phyloP scores from a whole-genome alignment of 1,140 invertebrate species.

The Cherax quadricarinatus region DNA sequence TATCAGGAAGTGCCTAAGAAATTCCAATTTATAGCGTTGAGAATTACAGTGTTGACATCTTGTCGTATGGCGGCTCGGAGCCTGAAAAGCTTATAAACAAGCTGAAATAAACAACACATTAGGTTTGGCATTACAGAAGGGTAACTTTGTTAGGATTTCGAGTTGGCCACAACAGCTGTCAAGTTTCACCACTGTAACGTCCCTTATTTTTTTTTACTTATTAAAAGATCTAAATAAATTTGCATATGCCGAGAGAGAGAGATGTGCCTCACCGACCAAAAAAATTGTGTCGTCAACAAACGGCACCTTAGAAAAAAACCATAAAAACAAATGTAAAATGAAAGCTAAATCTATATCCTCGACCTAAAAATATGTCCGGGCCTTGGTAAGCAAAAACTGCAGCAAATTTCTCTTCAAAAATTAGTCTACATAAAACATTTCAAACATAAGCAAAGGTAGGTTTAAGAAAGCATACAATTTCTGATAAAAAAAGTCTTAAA shows the following conservation, averaged over 20 bases:
- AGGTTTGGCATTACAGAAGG: neutral
- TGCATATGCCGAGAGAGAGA: neutral
- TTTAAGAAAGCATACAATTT: neutral
- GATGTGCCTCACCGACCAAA: conserved; percentile 3
- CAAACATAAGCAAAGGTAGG: neutral
- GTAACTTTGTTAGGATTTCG: neutral
- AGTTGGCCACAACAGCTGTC: neutral
- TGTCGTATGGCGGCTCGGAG: neutral
- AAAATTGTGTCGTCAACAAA: neutral
- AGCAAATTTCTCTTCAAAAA: neutral
- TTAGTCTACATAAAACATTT: neutral
- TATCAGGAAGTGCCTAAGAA: neutral
- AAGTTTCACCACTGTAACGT: conserved; percentile 11
- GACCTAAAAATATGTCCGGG: conserved; percentile 14
- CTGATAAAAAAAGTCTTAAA: neutral
- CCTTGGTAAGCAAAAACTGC: neutral
- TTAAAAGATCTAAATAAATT: neutral
- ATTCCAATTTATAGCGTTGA: neutral
- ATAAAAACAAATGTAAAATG: neutral
- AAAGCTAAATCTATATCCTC: neutral
- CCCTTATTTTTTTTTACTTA: neutral
- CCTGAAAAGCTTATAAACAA: neutral
- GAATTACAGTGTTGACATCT: neutral
- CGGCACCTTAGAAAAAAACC: neutral
- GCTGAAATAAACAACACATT: neutral